Evolutionary conservation across 2,888 invertebrate genomes (phyloP).

Genomic region (Trileptium ribeirensis): DNA sequence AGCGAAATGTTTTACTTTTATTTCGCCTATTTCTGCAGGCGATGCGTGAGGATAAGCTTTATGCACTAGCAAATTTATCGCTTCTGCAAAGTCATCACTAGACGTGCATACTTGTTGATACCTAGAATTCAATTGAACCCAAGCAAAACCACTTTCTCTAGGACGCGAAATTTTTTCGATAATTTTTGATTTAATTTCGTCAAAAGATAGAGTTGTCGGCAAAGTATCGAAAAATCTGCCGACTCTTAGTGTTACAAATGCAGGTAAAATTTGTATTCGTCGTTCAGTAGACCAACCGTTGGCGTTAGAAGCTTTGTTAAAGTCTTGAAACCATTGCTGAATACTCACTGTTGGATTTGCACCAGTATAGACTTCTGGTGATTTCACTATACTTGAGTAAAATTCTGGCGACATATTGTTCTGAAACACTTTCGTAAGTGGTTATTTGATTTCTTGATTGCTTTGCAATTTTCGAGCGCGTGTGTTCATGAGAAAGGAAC

Average conservation of each 20-base stretch:
- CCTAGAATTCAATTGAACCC: background rate
- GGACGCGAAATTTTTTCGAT: background rate
- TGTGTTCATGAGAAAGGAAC: too few species aligned
- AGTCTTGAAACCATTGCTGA: background rate
- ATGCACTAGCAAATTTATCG: background rate
- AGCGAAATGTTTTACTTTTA: too few species aligned
- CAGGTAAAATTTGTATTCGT: background rate
- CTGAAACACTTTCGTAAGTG: too few species aligned
- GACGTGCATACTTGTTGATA: background rate
- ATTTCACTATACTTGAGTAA: too few species aligned
- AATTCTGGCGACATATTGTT: too few species aligned
- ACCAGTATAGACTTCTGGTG: too few species aligned
- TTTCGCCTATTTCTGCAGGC: background rate
- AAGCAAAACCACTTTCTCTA: background rate
- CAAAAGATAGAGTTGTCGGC: background rate
- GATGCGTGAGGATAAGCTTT: background rate
- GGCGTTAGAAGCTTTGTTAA: background rate
- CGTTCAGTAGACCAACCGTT: background rate
- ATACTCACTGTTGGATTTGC: too few species aligned
- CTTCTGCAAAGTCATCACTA: background rate
- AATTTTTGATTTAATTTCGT: background rate
- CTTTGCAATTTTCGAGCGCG: too few species aligned
- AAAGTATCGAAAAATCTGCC: background rate
- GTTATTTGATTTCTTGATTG: too few species aligned
- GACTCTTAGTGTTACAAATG: background rate